phyloP scores from a whole-genome alignment of 2,113 vertebrate species.

The Pandion haliaetus region DNA sequence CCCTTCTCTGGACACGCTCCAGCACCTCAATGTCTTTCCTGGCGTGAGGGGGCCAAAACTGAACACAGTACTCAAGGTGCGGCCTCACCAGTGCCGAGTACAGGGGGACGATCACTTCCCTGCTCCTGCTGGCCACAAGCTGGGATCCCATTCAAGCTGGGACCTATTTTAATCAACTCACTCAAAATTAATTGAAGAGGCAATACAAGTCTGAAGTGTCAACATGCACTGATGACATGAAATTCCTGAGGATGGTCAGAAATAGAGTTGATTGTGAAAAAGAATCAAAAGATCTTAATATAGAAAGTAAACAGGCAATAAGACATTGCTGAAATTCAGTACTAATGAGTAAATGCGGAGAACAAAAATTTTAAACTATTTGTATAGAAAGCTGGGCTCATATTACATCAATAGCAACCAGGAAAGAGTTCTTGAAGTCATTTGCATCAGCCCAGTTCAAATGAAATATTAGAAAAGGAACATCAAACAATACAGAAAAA shows the following conservation, averaged over 20 bases:
- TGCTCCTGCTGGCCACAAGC: too few relatives aligned
- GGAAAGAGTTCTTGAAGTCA: neutral
- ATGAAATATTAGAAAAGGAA: neutral
- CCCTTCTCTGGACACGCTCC: too few relatives aligned
- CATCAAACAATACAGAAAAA: neutral
- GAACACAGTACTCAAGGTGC: too few relatives aligned
- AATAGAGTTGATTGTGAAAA: neutral
- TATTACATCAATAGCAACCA: neutral
- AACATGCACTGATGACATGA: neutral
- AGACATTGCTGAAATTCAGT: neutral
- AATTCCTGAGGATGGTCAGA: neutral
- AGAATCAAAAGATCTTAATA: neutral
- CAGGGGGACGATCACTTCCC: too few relatives aligned
- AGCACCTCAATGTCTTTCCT: too few relatives aligned
- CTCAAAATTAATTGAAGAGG: neutral
- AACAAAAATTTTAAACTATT: neutral
- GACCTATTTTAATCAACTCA: neutral
- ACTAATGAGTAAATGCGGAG: neutral
- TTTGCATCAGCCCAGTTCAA: neutral
- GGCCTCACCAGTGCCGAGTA: too few relatives aligned
- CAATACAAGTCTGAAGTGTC: neutral
- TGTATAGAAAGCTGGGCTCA: neutral
- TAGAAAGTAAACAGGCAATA: neutral
- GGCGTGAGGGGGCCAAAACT: too few relatives aligned
- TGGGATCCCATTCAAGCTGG: too few relatives aligned